phyloP scores from a whole-genome alignment of 2,113 vertebrate genomes.

The Pseudorasbora parva region DNA sequence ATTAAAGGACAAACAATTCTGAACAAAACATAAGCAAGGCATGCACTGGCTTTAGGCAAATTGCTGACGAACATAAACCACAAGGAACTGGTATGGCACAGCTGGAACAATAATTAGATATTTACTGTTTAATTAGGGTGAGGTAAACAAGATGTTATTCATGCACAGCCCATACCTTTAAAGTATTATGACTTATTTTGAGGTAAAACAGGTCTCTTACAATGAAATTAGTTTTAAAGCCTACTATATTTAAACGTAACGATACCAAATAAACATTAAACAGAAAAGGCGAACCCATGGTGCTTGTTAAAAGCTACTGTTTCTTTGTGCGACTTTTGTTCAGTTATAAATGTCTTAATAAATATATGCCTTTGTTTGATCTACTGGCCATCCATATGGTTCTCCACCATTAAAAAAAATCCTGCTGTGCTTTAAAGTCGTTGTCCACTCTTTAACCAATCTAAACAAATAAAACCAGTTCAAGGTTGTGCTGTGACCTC shows the following conservation, averaged over 20 bases:
- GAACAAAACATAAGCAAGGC: neutral
- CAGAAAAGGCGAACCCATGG: neutral
- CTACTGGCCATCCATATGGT: constrained; percentile 1
- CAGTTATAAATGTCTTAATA: constrained; percentile 32
- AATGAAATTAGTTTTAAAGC: neutral
- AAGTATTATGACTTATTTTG: neutral
- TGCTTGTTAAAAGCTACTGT: constrained; percentile 30
- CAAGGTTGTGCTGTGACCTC: constrained; percentile 30
- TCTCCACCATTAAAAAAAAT: neutral
- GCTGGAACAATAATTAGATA: neutral
- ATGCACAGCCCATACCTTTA: neutral
- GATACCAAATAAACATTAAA: constrained; percentile 20
- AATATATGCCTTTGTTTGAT: constrained; percentile 25
- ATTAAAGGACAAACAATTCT: constrained; percentile 1
- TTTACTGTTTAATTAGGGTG: neutral
- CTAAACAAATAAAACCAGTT: constrained; percentile 24
- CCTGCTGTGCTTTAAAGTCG: neutral
- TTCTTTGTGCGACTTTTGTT: constrained; percentile 7
- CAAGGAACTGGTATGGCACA: neutral
- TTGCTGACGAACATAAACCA: constrained; percentile 6
- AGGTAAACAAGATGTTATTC: neutral
- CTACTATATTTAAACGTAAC: neutral
- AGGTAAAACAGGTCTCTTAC: neutral
- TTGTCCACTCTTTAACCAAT: neutral
- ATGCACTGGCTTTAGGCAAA: constrained; percentile 15